Conservation (phyloP, 2,888 invertebrate genomes). For the Coleophora deauratella region DNA sequence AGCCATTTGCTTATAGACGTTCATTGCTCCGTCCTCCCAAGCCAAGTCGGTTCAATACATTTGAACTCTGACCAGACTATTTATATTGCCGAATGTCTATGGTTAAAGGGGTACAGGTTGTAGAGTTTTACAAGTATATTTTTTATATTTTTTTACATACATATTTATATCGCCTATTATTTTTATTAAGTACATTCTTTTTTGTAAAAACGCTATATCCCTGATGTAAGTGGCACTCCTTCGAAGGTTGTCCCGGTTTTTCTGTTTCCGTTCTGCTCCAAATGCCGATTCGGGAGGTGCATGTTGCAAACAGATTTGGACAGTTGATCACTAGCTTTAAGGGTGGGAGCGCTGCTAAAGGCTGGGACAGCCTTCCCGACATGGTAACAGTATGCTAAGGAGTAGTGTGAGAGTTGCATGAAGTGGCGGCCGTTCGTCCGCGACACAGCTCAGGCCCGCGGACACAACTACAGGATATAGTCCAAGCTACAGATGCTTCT, state of each 20-base stretch:
- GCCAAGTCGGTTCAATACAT: slow-evolving; percentile 57
- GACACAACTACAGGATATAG: slow-evolving; percentile 5
- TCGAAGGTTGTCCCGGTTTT: slow-evolving; percentile 76
- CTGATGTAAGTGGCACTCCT: slow-evolving; percentile 66
- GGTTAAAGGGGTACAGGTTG: slow-evolving; percentile 71
- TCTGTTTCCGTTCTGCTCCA: slow-evolving; percentile 70
- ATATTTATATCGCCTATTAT: slow-evolving; percentile 42
- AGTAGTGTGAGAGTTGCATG: slow-evolving; percentile 44
- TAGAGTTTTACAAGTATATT: slow-evolving; percentile 62
- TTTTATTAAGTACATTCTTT: slow-evolving; percentile 22
- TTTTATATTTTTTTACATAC: slow-evolving; percentile 68
- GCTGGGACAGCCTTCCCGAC: slow-evolving; percentile 69
- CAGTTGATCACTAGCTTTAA: slow-evolving; percentile 54
- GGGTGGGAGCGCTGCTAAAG: slow-evolving; percentile 42
- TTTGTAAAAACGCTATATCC: slow-evolving; percentile 43
- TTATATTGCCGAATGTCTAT: slow-evolving; percentile 62
- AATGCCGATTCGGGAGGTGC: slow-evolving; percentile 55
- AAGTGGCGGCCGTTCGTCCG: slow-evolving; percentile 23
- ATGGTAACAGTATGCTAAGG: slow-evolving; percentile 32
- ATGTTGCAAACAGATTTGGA: slow-evolving; percentile 46
- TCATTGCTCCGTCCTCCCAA: slow-evolving; percentile 36
- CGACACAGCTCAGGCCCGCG: slow-evolving; percentile 7
- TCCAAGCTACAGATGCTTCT: slow-evolving; percentile 34
- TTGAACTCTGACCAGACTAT: slow-evolving; percentile 59
- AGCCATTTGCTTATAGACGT: slow-evolving; percentile 43